Evolutionary conservation across 30 jellyfish, hydroid and myxozoan genomes (phyloP).

Genomic region (Nemopilema nomurai): DNA sequence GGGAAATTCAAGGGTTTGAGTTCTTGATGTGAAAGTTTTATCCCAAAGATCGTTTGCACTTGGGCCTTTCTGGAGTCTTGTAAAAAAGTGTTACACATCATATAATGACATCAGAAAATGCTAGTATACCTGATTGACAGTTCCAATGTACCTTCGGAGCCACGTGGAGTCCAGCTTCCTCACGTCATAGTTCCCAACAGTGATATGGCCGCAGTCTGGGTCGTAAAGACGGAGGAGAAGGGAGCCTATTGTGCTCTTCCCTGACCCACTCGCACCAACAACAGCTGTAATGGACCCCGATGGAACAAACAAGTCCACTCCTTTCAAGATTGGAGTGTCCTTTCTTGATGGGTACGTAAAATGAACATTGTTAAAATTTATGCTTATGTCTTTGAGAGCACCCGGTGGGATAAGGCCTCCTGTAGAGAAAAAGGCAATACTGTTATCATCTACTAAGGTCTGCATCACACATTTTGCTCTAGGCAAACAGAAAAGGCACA

Average conservation of each 20-base stretch:
- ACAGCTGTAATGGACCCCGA: constrained; percentile 88
- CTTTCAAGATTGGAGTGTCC: constrained; percentile 67
- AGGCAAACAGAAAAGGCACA: no score
- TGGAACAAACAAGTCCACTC: constrained; percentile 68
- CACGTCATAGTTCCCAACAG: constrained; percentile 78
- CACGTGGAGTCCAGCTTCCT: constrained; percentile 82
- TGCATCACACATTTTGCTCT: no score
- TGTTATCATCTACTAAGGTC: no score
- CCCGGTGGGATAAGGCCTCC: constrained; percentile 80
- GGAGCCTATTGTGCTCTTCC: constrained; percentile 96
- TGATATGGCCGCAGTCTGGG: constrained; percentile 78
- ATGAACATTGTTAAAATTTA: constrained; percentile 66
- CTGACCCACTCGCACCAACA: constrained; percentile 99
- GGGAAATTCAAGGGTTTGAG: no score
- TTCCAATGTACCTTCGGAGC: constrained; percentile 82
- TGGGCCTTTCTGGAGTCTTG: no score
- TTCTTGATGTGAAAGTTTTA: no score
- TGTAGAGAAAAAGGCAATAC: constrained; percentile 31
- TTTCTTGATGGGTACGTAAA: constrained; percentile 76
- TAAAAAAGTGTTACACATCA: no score
- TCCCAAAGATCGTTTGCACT: no score
- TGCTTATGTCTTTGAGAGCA: constrained; percentile 58
- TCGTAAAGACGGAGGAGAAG: constrained; percentile 86
- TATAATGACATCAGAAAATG: background rate
- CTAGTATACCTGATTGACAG: constrained; percentile 86